Conservation (phyloP, 2,888 invertebrate species). For the Blastobasis adustella region DNA sequence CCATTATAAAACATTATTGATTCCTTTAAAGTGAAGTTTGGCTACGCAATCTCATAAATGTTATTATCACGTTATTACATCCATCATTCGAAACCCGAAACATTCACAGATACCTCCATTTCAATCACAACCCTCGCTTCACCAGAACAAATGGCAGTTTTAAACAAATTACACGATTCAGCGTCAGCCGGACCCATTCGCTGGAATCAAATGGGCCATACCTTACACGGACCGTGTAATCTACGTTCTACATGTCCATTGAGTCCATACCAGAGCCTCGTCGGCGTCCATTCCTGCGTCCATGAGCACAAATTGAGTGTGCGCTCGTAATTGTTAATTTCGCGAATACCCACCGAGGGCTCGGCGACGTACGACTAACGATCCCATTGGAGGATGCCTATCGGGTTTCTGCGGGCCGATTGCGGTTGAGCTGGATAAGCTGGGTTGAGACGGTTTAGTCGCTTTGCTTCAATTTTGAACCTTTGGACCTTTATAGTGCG, state of each 20-base stretch:
- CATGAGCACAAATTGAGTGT: constrained; percentile 48
- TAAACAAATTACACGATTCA: background rate
- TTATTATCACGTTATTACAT: too few species aligned
- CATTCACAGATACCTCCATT: too few species aligned
- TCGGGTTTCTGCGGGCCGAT: constrained; percentile 58
- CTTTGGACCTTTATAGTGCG: background rate
- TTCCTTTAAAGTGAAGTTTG: too few species aligned
- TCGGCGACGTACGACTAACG: constrained; percentile 64
- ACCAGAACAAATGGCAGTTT: background rate
- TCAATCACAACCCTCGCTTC: too few species aligned
- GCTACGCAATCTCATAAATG: too few species aligned
- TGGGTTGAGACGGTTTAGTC: background rate
- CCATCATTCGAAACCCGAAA: too few species aligned
- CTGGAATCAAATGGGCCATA: too few species aligned
- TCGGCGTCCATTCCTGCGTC: too few species aligned
- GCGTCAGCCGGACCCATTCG: background rate
- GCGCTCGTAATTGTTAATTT: constrained; percentile 69
- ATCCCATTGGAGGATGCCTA: constrained; percentile 68
- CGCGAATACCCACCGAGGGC: constrained; percentile 65
- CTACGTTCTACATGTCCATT: too few species aligned
- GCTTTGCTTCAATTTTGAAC: background rate
- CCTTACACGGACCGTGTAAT: too few species aligned
- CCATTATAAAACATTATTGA: too few species aligned
- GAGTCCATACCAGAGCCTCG: too few species aligned
- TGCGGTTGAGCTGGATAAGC: constrained; percentile 22